These are phyloP conservation scores for Myanophis thanlyinensis DNA, from an alignment of 2,113 vertebrate species.

Conservation along the genomic window DNA sequence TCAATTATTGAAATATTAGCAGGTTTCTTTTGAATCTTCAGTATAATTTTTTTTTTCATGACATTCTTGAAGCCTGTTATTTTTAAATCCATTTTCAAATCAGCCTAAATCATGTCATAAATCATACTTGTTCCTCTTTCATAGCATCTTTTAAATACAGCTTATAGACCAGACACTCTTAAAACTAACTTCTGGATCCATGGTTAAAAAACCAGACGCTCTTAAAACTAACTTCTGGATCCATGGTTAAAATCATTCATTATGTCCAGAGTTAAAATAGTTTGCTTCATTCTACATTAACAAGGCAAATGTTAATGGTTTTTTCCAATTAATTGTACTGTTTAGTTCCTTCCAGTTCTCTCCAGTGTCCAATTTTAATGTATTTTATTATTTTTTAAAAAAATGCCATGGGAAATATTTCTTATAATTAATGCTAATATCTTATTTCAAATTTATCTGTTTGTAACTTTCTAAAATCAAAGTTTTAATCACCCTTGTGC, in stretches of 20 bases:
- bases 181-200: background rate
- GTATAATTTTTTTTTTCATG: background rate
- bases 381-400: background rate
- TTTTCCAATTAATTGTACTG: background rate
- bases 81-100: background rate
- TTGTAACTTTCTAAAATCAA: background rate
- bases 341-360: background rate
- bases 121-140: background rate
- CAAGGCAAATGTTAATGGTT: background rate
- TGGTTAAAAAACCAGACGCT: background rate
- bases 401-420: background rate
- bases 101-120: background rate
- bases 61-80: background rate
- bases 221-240: too few species aligned
- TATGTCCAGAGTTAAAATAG: background rate
- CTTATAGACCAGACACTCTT: background rate
- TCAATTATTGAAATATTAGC: background rate
- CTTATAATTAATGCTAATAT: background rate
- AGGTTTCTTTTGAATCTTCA: background rate
- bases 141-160: background rate
- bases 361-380: background rate
- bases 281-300: background rate
- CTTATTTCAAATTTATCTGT: background rate
- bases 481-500: background rate
- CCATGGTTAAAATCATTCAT: background rate